Percentiles rank a stretch among this genome's conserved stretches.
phyloP scores from a whole-genome alignment of 2,888 invertebrate genomes.

The Lycophotia porphyrea region DNA sequence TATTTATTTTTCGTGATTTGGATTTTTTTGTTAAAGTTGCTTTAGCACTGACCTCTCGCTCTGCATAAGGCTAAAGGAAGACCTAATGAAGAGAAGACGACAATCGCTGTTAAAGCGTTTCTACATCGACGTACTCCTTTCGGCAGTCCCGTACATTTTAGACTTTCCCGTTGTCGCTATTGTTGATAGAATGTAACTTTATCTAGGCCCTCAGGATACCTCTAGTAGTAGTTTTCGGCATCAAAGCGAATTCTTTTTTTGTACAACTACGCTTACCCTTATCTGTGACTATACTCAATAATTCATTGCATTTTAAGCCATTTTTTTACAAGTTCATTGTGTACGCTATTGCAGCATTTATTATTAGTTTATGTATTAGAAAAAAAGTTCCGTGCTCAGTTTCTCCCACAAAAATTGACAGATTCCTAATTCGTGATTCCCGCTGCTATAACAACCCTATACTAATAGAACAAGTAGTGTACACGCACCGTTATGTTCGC shows the following conservation, averaged over 20 bases:
- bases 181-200: neutral
- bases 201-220: neutral
- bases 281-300: neutral
- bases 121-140: neutral
- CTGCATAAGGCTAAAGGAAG: neutral
- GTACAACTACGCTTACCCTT: neutral
- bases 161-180: neutral
- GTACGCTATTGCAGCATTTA: neutral
- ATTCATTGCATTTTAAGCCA: neutral
- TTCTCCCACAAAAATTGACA: neutral
- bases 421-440: neutral
- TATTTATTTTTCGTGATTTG: neutral
- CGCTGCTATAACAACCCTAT: constrained; percentile 15
- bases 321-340: neutral
- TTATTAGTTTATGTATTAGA: neutral
- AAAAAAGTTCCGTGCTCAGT: neutral
- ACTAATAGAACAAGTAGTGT: no score
- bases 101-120: neutral
- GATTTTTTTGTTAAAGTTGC: neutral
- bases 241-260: neutral
- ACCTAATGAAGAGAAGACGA: neutral
- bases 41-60: neutral
- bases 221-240: neutral
- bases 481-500: constrained; percentile 29
- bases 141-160: neutral